Base-by-base conservation (phyloP, 2,888 invertebrate genomes). In the Apeira syringaria region DNA sequence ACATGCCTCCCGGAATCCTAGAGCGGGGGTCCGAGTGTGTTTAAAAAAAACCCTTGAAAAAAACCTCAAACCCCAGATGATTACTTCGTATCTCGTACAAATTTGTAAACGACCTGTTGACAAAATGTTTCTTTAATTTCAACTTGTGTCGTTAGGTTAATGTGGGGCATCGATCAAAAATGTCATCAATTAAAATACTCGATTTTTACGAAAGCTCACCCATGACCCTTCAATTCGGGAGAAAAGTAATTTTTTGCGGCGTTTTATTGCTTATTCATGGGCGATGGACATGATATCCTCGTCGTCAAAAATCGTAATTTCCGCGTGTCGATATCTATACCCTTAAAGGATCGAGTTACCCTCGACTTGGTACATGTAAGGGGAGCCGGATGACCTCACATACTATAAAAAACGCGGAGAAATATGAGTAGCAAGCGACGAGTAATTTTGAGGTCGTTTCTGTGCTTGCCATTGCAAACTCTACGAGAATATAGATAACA, bases 271-370 rank as follows among this genome's bases (percentile, higher is more conserved):
- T 66, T 59, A 70, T 67, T 64, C 66, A 61, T 55, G 54, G 49
- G 54, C 30, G 36, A 25, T 26, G 63, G 62, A 69, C 36, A 71
- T 64, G 73, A 73, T 76, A 75, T 65, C 73, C 69, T 75, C 66
- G 63, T 55, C 58, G 51, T 44, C 57, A 61, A 68, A 62, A 61
- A 59, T 39, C 49, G 43, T 4, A 33, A 59, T 71, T 74, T 83
- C 81, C 80, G 70, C 56, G 51, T 61, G 37, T 53, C 53, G 47
- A 59, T 64, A 68, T 63, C 65, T 55, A 58, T 53, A 61, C 51
- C 65, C 59, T 60, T 65, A 59, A 49, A 43, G 50, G 68, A 70
- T 81, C 75, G 67, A 60, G 70, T 83, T 81, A 78, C 84, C 70
- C 70, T 75, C 67, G 67, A 49, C 34, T 63, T 61, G 68, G 71